Base-by-base conservation (phyloP, 2,113 vertebrate genomes). In the Rousettus leschenaultii region DNA sequence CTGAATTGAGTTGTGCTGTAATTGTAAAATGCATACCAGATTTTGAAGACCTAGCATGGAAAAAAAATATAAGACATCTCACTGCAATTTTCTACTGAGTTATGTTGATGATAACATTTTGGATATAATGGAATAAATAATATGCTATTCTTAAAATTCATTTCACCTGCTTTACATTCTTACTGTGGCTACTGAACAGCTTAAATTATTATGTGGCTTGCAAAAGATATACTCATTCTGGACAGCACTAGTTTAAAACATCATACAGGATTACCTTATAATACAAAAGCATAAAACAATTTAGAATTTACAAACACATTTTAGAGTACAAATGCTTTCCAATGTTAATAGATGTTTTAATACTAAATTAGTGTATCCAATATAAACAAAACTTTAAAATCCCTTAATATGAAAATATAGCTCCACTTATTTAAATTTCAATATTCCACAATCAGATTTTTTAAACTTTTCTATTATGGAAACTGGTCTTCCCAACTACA, bases 221-320 rank as follows among this genome's bases (percentile, higher is more conserved):
- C 24, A 75, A 38, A 48, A 70, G 24, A 68, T 75, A n/a, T 21
- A 66, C 53, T 48, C 73, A n/a, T 40, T 28, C 18, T 59, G 33
- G 28, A 86, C 14, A 63, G 63, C 35, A 75, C 30, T 89, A 26
- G 89, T 63, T 66, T 57, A 94, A 51, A 96, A 13, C n/a, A 86
- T 77, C 13, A 82, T 26, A 40, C 33, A 82, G 35, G 7, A 24
- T 51, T 43, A 71, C 51, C 35, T 35, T 86, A 19, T 30, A 70
- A 43, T 75, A 61, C 38, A 61, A 80, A 57, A 74, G 16, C 55
- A 83, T 48, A 86, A 82, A 91, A 84, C 2, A 73, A 79, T 43
- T 82, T 92, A 71, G 86, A 89, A 92, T 65, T 86, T 53, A 94
- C 26, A 92, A 94, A 91, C 48, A 63, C 12, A 26, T 43, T 96